Base-by-base conservation (phyloP, 2,888 invertebrate genomes). In the Heliconius cydno region DNA sequence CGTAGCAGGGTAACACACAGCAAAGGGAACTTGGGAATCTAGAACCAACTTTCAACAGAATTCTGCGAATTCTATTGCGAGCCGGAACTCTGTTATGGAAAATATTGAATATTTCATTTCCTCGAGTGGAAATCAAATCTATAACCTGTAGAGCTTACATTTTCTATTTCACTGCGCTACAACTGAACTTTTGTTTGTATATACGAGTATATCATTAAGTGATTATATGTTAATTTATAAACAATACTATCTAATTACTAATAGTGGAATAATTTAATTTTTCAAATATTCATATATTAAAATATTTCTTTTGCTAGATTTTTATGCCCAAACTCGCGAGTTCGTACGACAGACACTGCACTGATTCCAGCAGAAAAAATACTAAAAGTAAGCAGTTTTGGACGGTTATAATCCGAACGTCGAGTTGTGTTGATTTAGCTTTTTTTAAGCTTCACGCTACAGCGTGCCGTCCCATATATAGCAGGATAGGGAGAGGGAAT, bases 381-480 rank as follows among this genome's bases (percentile, higher is more conserved):
- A 90, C 88, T 91, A 85, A 83, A 89, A 92, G 92, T 90, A 92
- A 89, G 91, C 90, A 88, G 92, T 90, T 90, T 90, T 85, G 88
- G 88, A 90, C 91, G 90, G 90, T 92, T 92, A 92, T 92, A 91
- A 92, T 90, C 90, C 89, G 89, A 90, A 87, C 90, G 88, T 85
- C 88, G 88, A 88, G 87, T 90, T 87, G 85, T 84, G 81, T 83
- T 83, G 88, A 86, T 87, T 88, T 84, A 84, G 52, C 60, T 60
- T 60, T 60, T 34, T 60, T 22, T n/a, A 10, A n/a, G 60, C 60
- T 60, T 60, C n/a, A 60, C 60, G 60, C 60, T 60, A n/a, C n/a
- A 60, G n/a, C n/a, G n/a, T n/a, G n/a, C n/a, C n/a, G n/a, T n/a
- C 60, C 4, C 10, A n/a, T 3, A 60, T n/a, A 60, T 60, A 60